Evolutionary conservation across 2,113 vertebrate genomes (phyloP), one percentile per base, ranked within the genome.

Genomic region (Oreamnos americanus): DNA sequence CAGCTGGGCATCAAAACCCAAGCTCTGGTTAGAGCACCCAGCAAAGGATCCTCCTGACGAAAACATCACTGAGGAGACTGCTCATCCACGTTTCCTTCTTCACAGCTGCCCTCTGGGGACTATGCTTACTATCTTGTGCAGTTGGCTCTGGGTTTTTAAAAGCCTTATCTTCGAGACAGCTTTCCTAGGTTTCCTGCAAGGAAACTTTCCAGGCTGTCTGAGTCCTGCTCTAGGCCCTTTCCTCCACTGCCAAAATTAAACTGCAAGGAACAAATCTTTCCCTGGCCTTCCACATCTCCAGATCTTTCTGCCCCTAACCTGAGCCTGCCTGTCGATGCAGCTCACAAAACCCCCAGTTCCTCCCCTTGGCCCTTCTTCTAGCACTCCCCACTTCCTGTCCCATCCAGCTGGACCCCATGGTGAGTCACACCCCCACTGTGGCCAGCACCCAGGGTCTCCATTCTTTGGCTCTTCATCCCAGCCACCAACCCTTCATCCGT

Each of bases 351-450:
- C 49, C 51, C 13, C 36, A 28, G 74, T 3, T 25, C 21, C 79
- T 30, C 14, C 7, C 0, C 3, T n/a, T 19, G 23, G 43, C 10
- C 47, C n/a, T 92, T 36, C 43, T 3, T 4, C 23, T 15, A 5
- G 6, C 1, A 53, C 6, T 21, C 14, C 7, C 78, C 51, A 36
- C 3, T 64, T 83, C 21, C 36, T 13, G 55, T 4, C 26, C 47
- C 67, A 55, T 10, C 43, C 21, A 4, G 76, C 17, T 45, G 36
- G 49, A 49, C 36, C 45, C 26, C 26, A 2, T 0, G 1, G 25
- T 3, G 21, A 53, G 5, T 45, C 71, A 14, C 0, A 0, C 25
- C 64, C 23, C n/a, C 3, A 36, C 30, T 4, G 33, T 15, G 28
- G 51, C 39, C 6, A 23, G 60, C 1, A 13, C n/a, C 10, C 6